These are phyloP conservation scores for Toxotes lorentzi DNA, from an alignment of 2,797 vertebrate species.

Conservation along the genomic window DNA sequence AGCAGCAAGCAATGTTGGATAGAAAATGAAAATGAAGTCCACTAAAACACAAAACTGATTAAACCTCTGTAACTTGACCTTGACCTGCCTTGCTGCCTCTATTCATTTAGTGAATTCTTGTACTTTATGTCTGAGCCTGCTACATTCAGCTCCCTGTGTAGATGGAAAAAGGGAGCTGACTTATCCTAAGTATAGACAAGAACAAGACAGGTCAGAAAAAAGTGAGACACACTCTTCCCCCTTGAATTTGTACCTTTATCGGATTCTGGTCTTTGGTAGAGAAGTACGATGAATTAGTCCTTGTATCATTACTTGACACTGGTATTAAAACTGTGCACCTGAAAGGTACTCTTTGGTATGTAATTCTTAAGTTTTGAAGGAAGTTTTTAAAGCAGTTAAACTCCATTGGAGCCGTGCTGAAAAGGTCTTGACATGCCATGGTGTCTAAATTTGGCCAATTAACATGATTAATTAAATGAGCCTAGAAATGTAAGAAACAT, in stretches of 20 bases:
- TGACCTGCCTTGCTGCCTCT: not conserved
- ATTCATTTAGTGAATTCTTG: not conserved
- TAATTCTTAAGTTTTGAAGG: not conserved
- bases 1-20: not conserved
- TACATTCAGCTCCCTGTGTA: not conserved
- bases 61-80: constrained; percentile 7
- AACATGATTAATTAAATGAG: not conserved
- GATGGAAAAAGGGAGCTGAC: not conserved
- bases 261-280: no score
- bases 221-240: no score
- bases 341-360: not conserved
- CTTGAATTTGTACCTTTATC: no score
- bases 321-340: not conserved
- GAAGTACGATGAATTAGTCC: not conserved
- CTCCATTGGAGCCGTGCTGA: not conserved
- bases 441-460: constrained; percentile 15
- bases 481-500: not conserved
- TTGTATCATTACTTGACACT: not conserved
- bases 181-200: not conserved
- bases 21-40: constrained; percentile 37
- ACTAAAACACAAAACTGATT: constrained; percentile 33
- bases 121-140: not conserved
- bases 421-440: not conserved
- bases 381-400: constrained; percentile 5
- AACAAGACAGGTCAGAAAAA: not conserved